A percentile compares a stretch with the other conserved stretches of the same genome.
phyloP scores from a whole-genome alignment of 2,888 invertebrate species.

The Acleris cristana region DNA sequence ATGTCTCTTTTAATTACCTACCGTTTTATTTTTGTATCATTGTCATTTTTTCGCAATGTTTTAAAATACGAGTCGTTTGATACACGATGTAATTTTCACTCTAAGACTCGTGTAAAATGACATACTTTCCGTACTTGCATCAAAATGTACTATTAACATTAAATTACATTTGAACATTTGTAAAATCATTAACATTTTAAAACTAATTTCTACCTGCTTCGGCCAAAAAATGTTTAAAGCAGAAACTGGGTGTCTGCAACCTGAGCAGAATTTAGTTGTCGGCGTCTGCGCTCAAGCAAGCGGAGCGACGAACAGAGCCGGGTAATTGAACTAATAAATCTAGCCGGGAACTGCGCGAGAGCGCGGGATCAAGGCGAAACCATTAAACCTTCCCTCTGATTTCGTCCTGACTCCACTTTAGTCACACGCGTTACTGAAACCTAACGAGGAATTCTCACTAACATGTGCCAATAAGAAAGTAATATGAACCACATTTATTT shows the following conservation, averaged over 20 bases:
- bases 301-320: constrained; percentile 69
- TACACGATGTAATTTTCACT: too few relatives aligned
- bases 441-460: constrained; percentile 12
- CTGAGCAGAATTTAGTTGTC: constrained; percentile 75
- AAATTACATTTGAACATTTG: too few relatives aligned
- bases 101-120: too few relatives aligned
- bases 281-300: constrained; percentile 74
- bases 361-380: constrained; percentile 71
- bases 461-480: constrained; percentile 18
- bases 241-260: constrained; percentile 60
- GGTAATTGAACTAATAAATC: constrained; percentile 84
- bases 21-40: too few relatives aligned
- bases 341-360: constrained; percentile 70
- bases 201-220: neutral
- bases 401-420: constrained; percentile 56
- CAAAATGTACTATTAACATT: too few relatives aligned
- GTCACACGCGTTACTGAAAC: constrained; percentile 50
- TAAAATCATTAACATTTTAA: neutral
- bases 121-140: too few relatives aligned
- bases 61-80: too few relatives aligned
- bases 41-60: too few relatives aligned
- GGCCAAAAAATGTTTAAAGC: constrained; percentile 41
- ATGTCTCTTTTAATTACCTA: too few relatives aligned
- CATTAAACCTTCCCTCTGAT: constrained; percentile 72
- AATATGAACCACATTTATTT: constrained; percentile 2